Conservation (phyloP, 1,140 invertebrate genomes). For the Anastrepha ludens region DNA sequence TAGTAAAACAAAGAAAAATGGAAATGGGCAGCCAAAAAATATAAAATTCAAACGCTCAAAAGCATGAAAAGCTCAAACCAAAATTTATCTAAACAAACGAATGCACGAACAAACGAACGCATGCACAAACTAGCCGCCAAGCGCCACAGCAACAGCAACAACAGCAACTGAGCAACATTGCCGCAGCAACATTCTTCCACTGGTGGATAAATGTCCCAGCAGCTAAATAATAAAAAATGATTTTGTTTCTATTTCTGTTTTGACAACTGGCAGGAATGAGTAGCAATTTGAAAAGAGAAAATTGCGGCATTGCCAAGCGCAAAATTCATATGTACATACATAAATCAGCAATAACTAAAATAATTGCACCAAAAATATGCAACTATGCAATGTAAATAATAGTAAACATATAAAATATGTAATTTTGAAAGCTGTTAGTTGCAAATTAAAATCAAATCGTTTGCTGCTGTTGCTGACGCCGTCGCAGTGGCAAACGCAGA, state of each 20-base stretch:
- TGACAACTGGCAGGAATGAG: background rate
- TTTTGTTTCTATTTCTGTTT: constrained; percentile 55
- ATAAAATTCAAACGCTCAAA: constrained; percentile 57
- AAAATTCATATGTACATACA: background rate
- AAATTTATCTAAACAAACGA: background rate
- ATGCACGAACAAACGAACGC: constrained; percentile 44
- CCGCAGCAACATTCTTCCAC: constrained; percentile 34
- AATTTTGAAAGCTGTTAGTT: background rate
- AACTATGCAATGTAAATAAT: background rate
- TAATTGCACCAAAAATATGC: background rate
- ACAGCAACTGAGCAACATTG: constrained; percentile 37
- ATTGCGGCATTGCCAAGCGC: constrained; percentile 4
- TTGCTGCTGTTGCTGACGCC: constrained; percentile 43
- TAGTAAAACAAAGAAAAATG: constrained; percentile 58
- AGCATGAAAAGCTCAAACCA: constrained; percentile 61
- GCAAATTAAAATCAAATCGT: constrained; percentile 12
- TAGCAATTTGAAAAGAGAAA: background rate
- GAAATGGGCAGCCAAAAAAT: constrained; percentile 62
- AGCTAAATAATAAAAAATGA: constrained; percentile 50
- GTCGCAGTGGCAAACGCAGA: background rate
- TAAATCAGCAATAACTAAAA: background rate
- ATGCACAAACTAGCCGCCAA: constrained; percentile 54
- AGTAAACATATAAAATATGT: background rate
- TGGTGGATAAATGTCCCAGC: constrained; percentile 53
- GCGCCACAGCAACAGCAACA: constrained; percentile 47